These are phyloP conservation scores for Agrenia bidenticulata DNA, from an alignment of 2,888 invertebrate species.

Conservation along the genomic window DNA sequence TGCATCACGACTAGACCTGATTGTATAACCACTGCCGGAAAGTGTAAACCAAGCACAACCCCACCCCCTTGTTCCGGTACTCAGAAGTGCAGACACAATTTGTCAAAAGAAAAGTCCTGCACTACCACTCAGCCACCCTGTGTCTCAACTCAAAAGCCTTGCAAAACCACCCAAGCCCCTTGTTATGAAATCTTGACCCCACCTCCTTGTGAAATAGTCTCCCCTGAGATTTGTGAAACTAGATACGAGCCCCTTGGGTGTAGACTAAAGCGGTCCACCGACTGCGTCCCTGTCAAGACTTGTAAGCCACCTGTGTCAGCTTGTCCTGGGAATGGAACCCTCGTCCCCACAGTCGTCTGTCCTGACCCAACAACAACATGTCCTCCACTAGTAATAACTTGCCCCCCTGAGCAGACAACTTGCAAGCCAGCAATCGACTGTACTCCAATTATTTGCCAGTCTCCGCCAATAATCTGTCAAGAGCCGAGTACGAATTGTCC, in stretches of 20 bases:
- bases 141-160: background rate
- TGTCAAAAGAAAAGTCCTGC: background rate
- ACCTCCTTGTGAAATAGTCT: too few relatives aligned
- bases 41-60: background rate
- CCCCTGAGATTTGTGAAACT: too few relatives aligned
- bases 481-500: background rate
- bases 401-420: background rate
- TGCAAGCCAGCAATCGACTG: constrained; percentile 5
- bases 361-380: background rate
- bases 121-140: background rate
- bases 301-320: too few relatives aligned
- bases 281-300: too few relatives aligned
- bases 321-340: background rate
- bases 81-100: background rate
- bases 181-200: background rate
- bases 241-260: too few relatives aligned
- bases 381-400: background rate
- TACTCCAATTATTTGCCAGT: background rate
- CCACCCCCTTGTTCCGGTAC: background rate
- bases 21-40: background rate
- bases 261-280: too few relatives aligned
- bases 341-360: background rate
- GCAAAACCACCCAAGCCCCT: background rate
- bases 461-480: background rate
- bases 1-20: background rate